Conservation (phyloP, 1,140 invertebrate species). For the Sycobia sp. region DNA sequence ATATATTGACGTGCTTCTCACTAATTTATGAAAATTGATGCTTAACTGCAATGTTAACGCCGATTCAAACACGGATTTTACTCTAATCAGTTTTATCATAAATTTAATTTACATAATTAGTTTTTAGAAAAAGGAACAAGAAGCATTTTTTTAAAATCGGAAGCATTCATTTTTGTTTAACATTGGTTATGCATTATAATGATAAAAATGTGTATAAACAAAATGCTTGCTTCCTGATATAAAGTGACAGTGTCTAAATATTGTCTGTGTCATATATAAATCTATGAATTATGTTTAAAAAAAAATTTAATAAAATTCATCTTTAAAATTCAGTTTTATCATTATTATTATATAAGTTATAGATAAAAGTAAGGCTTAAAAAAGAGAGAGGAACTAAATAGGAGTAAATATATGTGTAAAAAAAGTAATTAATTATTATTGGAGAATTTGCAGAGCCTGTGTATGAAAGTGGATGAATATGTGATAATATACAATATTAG, state of each 20-base stretch:
- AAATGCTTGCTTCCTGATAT: slow-evolving; percentile 19
- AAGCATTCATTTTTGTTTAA: slow-evolving; percentile 6
- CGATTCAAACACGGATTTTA: slow-evolving; percentile 17
- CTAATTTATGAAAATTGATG: too few species aligned
- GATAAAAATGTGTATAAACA: too few species aligned
- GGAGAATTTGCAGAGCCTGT: slow-evolving; percentile 20
- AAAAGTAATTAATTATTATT: slow-evolving; percentile 6
- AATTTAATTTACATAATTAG: slow-evolving; percentile 4
- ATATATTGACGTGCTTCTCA: too few species aligned
- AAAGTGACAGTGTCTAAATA: too few species aligned
- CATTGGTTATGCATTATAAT: too few species aligned
- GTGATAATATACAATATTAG: slow-evolving; percentile 22
- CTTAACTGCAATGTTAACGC: not conserved
- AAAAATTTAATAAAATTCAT: slow-evolving; percentile 2
- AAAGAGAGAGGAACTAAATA: slow-evolving; percentile 7
- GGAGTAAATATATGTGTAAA: too few species aligned
- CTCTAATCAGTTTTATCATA: slow-evolving; percentile 11
- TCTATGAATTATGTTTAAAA: slow-evolving; percentile 2
- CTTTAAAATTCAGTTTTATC: slow-evolving; percentile 8
- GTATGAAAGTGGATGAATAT: slow-evolving; percentile 27
- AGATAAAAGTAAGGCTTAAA: slow-evolving; percentile 5
- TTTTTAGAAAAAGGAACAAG: slow-evolving; percentile 6
- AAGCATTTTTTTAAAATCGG: slow-evolving; percentile 15
- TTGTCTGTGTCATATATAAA: slow-evolving; percentile 12
- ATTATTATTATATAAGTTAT: slow-evolving; percentile 20